phyloP scores from a whole-genome alignment of 1,140 invertebrate species.

The Notospermus geniculatus region DNA sequence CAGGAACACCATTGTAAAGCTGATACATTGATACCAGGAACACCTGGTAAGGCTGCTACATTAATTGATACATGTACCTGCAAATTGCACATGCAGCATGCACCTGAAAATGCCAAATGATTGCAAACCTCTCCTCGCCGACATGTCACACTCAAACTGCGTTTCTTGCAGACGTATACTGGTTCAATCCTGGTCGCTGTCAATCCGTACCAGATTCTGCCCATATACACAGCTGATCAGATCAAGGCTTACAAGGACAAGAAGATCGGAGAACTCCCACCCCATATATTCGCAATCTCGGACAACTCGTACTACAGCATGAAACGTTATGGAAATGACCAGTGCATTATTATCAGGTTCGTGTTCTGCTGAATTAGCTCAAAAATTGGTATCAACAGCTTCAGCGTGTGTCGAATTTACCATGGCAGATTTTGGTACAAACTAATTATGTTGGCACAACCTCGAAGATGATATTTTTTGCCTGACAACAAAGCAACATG shows the following conservation, averaged over 20 bases:
- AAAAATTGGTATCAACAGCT: too few relatives aligned
- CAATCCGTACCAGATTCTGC: conserved; percentile 97
- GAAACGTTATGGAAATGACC: conserved; percentile 91
- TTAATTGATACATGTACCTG: too few relatives aligned
- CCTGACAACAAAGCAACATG: too few relatives aligned
- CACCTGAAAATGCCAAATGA: background rate
- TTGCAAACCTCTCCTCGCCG: conserved; percentile 4
- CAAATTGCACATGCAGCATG: too few relatives aligned
- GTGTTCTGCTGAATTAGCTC: background rate
- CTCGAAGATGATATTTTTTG: too few relatives aligned
- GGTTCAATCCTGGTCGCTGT: conserved; percentile 98
- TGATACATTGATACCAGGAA: too few relatives aligned
- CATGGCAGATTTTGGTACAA: too few relatives aligned
- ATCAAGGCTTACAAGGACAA: conserved; percentile 95
- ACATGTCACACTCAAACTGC: conserved; percentile 11
- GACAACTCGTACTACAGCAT: conserved; percentile 97
- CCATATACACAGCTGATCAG: conserved; percentile 96
- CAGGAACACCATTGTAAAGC: too few relatives aligned
- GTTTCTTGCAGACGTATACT: conserved; percentile 84
- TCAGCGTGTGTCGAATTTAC: too few relatives aligned
- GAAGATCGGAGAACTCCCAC: conserved; percentile 96
- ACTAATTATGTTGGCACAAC: too few relatives aligned
- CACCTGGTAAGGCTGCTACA: too few relatives aligned
- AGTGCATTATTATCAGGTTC: conserved; percentile 94
- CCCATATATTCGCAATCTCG: conserved; percentile 98